Conservation (phyloP, 1,140 invertebrate genomes). For the Apis florea region DNA sequence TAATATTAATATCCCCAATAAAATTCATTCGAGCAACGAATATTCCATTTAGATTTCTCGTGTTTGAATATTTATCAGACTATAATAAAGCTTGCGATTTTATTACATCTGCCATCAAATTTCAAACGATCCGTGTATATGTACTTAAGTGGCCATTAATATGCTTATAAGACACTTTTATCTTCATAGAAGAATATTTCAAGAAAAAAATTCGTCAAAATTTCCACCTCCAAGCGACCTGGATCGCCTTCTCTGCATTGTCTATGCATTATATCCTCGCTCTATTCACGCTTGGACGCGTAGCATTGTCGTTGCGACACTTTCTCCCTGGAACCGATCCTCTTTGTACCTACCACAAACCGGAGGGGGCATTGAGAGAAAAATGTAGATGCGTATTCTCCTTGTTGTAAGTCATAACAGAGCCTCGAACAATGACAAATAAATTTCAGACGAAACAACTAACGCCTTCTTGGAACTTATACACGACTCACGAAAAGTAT, state of each 20-base stretch:
- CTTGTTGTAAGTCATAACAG: slow-evolving; percentile 12
- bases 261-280: background rate
- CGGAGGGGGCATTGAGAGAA: background rate
- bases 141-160: too few species aligned
- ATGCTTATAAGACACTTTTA: background rate
- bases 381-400: slow-evolving; percentile 1
- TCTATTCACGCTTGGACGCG: slow-evolving; percentile 28
- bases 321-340: slow-evolving; percentile 11
- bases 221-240: background rate
- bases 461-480: slow-evolving; percentile 21
- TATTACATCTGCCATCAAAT: background rate
- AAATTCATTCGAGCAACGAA: background rate
- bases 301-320: slow-evolving; percentile 36
- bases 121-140: too few species aligned
- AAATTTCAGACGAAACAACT: slow-evolving; percentile 35
- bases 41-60: background rate
- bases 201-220: too few species aligned
- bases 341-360: background rate
- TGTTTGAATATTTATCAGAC: background rate
- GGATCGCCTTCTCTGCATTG: background rate
- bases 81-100: background rate
- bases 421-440: slow-evolving; percentile 40
- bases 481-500: background rate
- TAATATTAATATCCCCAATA: background rate
- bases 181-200: too few species aligned